Conservation (phyloP, 2,113 vertebrate genomes). For the Nestor notabilis region DNA sequence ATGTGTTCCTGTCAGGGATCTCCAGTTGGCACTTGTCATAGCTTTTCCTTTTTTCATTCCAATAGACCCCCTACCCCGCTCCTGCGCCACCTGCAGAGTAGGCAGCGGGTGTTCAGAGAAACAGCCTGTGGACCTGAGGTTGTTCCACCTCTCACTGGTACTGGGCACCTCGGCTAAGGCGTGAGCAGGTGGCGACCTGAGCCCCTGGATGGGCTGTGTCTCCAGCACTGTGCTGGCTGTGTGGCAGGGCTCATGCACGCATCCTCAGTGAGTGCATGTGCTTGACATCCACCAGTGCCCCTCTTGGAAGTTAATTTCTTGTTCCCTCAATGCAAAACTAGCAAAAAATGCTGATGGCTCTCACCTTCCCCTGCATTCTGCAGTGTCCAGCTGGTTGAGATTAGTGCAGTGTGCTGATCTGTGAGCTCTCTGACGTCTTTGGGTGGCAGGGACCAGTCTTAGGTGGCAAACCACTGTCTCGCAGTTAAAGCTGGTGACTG, state of each 20-base stretch:
- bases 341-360: background rate
- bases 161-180: background rate
- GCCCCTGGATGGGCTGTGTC: fast-evolving
- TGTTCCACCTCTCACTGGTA: background rate
- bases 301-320: background rate
- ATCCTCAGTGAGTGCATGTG: fast-evolving
- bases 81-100: fast-evolving
- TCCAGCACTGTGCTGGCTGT: fast-evolving
- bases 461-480: fast-evolving
- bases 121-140: background rate
- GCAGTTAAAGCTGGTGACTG: background rate
- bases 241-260: background rate
- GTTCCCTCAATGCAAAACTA: background rate
- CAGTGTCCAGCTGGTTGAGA: background rate
- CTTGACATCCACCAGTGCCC: background rate
- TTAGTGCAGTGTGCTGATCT: background rate
- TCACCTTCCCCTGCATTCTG: too few species aligned
- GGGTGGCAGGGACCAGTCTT: background rate
- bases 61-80: fast-evolving
- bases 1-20: fast-evolving
- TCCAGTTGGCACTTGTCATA: fast-evolving
- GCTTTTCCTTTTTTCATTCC: background rate
- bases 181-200: fast-evolving
- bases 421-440: background rate
- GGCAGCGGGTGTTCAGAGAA: background rate